phyloP scores from a whole-genome alignment of 2,113 vertebrate species.

The Callionymus lyra region DNA sequence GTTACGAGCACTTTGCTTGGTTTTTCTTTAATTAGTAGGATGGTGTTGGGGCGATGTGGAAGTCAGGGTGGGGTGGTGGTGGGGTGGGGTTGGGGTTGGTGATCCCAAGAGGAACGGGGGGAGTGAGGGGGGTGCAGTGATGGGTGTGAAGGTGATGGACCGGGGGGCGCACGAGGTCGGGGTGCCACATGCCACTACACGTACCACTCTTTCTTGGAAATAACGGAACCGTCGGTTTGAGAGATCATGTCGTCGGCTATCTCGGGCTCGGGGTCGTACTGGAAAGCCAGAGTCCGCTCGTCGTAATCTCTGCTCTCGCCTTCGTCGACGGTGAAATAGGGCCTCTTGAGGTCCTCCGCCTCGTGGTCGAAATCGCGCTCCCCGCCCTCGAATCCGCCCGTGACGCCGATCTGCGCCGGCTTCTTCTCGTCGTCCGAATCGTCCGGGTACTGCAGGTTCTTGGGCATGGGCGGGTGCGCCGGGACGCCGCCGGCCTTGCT shows the following conservation, averaged over 20 bases:
- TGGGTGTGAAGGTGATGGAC: slow-evolving; percentile 25
- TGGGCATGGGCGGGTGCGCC: slow-evolving; percentile 80
- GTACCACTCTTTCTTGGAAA: slow-evolving; percentile 99
- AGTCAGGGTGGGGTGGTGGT: slow-evolving; percentile 1
- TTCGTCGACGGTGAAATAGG: slow-evolving; percentile 96
- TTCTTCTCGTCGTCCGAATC: slow-evolving; percentile 97
- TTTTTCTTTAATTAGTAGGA: slow-evolving; percentile 45
- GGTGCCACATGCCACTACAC: slow-evolving; percentile 72
- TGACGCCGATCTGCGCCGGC: slow-evolving; percentile 73
- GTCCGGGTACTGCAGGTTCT: slow-evolving; percentile 91
- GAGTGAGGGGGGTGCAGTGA: slow-evolving; percentile 28
- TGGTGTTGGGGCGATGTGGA: slow-evolving; percentile 43
- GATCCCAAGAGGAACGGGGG: slow-evolving; percentile 12
- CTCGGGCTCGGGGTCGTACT: slow-evolving; percentile 89
- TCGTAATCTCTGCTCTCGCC: slow-evolving; percentile 81
- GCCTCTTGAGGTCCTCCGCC: slow-evolving; percentile 87
- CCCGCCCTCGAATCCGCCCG: slow-evolving; percentile 59
- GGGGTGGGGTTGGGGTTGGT: background rate
- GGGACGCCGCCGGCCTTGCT: slow-evolving; percentile 83
- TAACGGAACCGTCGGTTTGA: slow-evolving; percentile 97
- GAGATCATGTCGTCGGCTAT: slow-evolving; percentile 95
- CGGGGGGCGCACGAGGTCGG: slow-evolving; percentile 10
- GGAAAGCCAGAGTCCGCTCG: slow-evolving; percentile 91
- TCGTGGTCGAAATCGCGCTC: slow-evolving; percentile 79
- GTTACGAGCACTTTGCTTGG: slow-evolving; percentile 40